Percentiles rank a stretch among this genome's conserved stretches.
Evolutionary conservation across 2,113 vertebrate species (phyloP).

Genomic region (Cyphomyrus plagiostoma): DNA sequence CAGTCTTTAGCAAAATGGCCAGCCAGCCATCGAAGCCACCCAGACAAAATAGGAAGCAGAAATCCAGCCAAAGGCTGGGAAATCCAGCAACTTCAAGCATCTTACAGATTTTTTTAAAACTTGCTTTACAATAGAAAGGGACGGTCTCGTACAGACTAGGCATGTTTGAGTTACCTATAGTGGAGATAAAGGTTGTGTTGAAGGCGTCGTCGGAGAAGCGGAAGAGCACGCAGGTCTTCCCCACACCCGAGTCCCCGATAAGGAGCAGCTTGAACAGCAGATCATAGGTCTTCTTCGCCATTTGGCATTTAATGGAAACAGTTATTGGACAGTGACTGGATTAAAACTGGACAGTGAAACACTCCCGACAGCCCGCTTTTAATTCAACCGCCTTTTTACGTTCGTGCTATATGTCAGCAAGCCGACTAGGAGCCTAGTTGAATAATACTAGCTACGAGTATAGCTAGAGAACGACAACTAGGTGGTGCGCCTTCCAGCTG

Average conservation of each 20-base stretch:
- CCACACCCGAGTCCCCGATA: constrained; percentile 95
- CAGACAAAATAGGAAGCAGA: not conserved
- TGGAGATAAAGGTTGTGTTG: constrained; percentile 99
- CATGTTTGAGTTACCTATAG: constrained; percentile 71
- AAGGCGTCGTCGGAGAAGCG: constrained; percentile 98
- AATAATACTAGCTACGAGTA: not conserved
- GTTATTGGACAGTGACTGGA: not conserved
- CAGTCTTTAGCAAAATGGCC: not conserved
- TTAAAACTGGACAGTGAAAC: not conserved
- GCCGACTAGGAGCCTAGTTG: not conserved
- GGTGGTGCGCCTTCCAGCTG: not conserved
- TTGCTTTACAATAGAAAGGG: not conserved
- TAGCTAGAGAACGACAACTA: not conserved
- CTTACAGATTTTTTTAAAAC: not conserved
- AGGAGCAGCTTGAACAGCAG: constrained; percentile 98
- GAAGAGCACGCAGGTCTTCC: constrained; percentile 97
- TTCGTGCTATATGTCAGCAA: not conserved
- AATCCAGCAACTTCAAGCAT: not conserved
- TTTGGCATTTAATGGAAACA: constrained; percentile 48
- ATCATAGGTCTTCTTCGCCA: constrained; percentile 99
- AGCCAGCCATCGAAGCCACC: not conserved
- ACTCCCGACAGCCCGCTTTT: not conserved
- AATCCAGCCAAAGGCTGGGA: not conserved
- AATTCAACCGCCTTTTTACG: not conserved
- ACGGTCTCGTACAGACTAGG: not conserved